Evolutionary conservation across 2,888 invertebrate genomes (phyloP).

Genomic region (Pyrgus malvae): DNA sequence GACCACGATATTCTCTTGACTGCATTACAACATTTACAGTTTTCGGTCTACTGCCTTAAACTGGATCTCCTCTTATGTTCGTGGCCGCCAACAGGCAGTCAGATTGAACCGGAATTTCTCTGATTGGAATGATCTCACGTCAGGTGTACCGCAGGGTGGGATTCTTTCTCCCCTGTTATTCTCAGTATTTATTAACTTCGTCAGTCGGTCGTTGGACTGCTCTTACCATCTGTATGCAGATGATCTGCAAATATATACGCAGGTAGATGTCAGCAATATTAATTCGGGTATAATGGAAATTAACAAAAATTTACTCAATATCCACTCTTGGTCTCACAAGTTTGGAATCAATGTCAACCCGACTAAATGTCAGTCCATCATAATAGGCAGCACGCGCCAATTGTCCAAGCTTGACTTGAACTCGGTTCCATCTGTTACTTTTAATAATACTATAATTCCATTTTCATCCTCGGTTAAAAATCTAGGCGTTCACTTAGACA

Average conservation of each 20-base stretch:
- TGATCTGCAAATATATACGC: not conserved
- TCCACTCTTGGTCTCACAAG: not conserved
- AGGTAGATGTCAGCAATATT: not conserved
- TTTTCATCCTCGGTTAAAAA: not conserved
- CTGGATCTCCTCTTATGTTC: constrained; percentile 4
- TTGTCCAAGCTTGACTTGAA: not conserved
- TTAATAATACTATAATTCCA: not conserved
- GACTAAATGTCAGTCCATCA: not conserved
- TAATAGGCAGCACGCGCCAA: not conserved
- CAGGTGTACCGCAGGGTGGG: constrained; percentile 10
- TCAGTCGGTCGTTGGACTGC: not conserved
- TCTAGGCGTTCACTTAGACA: not conserved
- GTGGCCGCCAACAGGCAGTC: constrained; percentile 1
- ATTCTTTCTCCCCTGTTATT: constrained; percentile 3
- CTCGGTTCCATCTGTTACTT: not conserved
- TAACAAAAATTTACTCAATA: too few species aligned
- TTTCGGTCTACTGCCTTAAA: not conserved
- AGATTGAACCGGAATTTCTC: not conserved
- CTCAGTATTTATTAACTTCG: not conserved
- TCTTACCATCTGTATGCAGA: not conserved
- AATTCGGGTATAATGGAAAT: not conserved
- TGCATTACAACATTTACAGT: not conserved
- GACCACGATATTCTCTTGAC: not conserved
- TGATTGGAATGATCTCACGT: not conserved
- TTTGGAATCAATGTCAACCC: not conserved